Evolutionary conservation across 2,113 vertebrate species (phyloP), one percentile per base, ranked within the genome.

Genomic region (Pipra filicauda): DNA sequence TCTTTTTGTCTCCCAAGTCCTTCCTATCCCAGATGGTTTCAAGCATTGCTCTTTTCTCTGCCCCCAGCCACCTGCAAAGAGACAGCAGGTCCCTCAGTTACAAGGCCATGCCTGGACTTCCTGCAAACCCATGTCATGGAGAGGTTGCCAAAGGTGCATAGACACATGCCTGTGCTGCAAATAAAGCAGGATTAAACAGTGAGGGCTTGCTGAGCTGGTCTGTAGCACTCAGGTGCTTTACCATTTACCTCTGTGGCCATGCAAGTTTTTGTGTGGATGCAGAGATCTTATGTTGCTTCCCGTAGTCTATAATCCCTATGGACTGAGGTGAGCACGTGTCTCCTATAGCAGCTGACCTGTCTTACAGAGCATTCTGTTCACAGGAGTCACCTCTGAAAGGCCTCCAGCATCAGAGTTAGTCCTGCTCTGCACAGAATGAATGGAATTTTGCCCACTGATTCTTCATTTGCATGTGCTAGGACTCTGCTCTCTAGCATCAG

Each of bases 241-340:
- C 20, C 20, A 4, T 33, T 75, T 43, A 39, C 23, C 37, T 33
- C 39, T 54, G 23, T 4, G 12, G 27, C 51, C 46, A 7, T 18
- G 31, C 31, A 35, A 64, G 69, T 30, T 12, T 55, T 70, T 46
- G 11, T 17, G 16, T 26, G 62, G 55, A 9, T 39, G 33, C 21
- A 70, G 37, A 30, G 30, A 33, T 33, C 46, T 35, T 39, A 12
- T 23, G 18, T 44, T 55, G n/a, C 27, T 57, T 65, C 57, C n/a
- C 8, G 0, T 6, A 1, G 39, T 9, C 79, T 55, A 1, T 39
- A 52, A 58, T 33, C 10, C 11, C 30, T n/a, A 31, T 55, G 13
- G 28, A 22, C 28, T 46, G 83, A 72, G 41, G 21, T 1, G 1
- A 28, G 5, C 0, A 0, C 15, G 37, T 78, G 28, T 28, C 31